Base-by-base conservation (phyloP, 2,797 vertebrate genomes). In the Smutsia gigantea region DNA sequence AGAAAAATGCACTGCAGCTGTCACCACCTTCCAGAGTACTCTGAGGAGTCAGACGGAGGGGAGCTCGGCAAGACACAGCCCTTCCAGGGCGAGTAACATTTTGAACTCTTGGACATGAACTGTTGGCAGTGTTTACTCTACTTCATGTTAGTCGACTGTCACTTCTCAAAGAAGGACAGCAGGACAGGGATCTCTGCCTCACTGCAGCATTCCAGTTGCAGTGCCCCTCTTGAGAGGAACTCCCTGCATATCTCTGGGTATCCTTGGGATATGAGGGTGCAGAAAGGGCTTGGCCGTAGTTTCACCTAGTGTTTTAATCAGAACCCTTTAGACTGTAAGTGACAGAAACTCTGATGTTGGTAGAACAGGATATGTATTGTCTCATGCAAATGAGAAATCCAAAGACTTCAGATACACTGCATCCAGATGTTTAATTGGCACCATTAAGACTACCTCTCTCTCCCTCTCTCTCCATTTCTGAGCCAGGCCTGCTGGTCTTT, bases 231-330 rank as follows among this genome's bases (percentile, higher is more conserved):
- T 1, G 31, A 87, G 75, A 71, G 61, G 29, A 83, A 57, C 51
- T 87, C 29, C 27, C 8, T 82, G 49, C 31, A 7, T 34, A 64
- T 92, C 66, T 92, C 59, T 61, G 53, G 37, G 74, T 31, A 51
- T 75, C 34, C 71, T 55, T 85, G 55, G 57, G 86, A 93, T 51
- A 14, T 29, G 55, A 75, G 84, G 39, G 75, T 90, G 75, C 27
- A 77, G 90, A 85, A 79, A 66, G 27, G 90, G 37, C 55, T 72
- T 77, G 72, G 27, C 86, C 82, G 61, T 57, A 23, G 78, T 82
- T 82, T 97, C 71, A 61, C 79, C 37, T 79, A 25, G 37, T 42
- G 42, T 79, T 91, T 90, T n/a, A 66, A 34, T 92, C 53, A 92
- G 77, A 89, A 46, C 46, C 39, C 66, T 90, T 75, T 66, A 94